phyloP scores from a whole-genome alignment of 2,888 invertebrate species.

The Cryptops parisi region DNA sequence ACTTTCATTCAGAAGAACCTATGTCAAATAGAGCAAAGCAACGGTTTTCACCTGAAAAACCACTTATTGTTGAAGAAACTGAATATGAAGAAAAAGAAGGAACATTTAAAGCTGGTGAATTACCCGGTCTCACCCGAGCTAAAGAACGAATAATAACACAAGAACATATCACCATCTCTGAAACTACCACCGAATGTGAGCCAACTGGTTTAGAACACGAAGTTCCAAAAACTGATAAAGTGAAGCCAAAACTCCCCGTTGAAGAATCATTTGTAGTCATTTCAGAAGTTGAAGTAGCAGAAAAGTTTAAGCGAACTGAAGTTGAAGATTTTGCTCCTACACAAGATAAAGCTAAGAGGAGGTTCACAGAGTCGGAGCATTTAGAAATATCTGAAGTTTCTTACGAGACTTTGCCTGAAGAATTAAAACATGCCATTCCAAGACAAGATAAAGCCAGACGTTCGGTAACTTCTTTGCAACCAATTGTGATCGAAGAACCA shows the following conservation, averaged over 20 bases:
- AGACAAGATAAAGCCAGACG: conserved; percentile 5
- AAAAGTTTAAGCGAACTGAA: conserved; percentile 13
- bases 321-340: conserved; percentile 31
- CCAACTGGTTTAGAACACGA: conserved; percentile 15
- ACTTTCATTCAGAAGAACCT: conserved; percentile 9
- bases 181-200: background rate
- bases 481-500: conserved; percentile 9
- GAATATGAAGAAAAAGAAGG: conserved; percentile 16
- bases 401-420: conserved; percentile 21
- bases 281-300: conserved; percentile 15
- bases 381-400: conserved; percentile 33
- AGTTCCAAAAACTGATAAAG: conserved; percentile 19
- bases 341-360: conserved; percentile 34
- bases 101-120: conserved; percentile 9
- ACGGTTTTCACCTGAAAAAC: conserved; percentile 6
- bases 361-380: conserved; percentile 28
- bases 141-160: conserved; percentile 8
- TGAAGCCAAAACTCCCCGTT: conserved; percentile 17
- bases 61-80: conserved; percentile 5
- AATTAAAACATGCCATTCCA: conserved; percentile 7
- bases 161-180: conserved; percentile 5
- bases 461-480: conserved; percentile 1
- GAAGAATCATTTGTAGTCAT: conserved; percentile 16
- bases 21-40: conserved; percentile 14
- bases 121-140: conserved; percentile 9